Conservation (phyloP, 2,113 vertebrate species). For the Xiphophorus maculatus region DNA sequence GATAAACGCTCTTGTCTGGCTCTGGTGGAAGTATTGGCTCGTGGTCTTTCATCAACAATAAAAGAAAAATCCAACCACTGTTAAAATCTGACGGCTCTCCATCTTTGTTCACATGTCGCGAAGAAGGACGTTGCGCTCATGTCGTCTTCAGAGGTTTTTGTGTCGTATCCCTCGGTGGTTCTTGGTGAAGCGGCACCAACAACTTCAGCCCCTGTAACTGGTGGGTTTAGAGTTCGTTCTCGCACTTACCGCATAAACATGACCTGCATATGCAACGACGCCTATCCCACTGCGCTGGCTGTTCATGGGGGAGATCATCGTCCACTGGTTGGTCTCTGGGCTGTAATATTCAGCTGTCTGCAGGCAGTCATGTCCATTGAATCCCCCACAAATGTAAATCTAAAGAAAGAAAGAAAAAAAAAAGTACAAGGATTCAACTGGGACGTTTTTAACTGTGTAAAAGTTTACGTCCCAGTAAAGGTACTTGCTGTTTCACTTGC, state of each 20-base stretch:
- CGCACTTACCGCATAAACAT: conserved; percentile 60
- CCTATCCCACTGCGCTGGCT: conserved; percentile 27
- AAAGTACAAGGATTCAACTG: neutral
- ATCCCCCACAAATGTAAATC: conserved; percentile 92
- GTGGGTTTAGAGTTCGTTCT: neutral
- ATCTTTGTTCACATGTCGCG: too few relatives aligned
- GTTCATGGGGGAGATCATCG: conserved; percentile 36
- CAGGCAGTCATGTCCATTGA: conserved; percentile 82
- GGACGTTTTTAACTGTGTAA: neutral
- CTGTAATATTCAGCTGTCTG: conserved; percentile 69
- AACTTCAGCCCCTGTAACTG: neutral
- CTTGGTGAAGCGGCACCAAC: too few relatives aligned
- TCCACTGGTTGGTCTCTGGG: conserved; percentile 48
- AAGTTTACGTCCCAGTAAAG: too few relatives aligned
- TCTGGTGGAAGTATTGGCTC: too few relatives aligned
- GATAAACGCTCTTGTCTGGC: too few relatives aligned
- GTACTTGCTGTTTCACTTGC: too few relatives aligned
- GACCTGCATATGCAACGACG: conserved; percentile 26
- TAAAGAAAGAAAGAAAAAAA: conserved; percentile 44
- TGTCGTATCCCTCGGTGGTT: too few relatives aligned
- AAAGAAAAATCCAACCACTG: too few relatives aligned
- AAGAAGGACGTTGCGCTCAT: too few relatives aligned
- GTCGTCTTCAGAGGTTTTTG: too few relatives aligned
- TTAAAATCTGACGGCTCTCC: too few relatives aligned
- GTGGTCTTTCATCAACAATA: too few relatives aligned